These are phyloP conservation scores for Tinea pellionella DNA, from an alignment of 2,888 invertebrate species.

Conservation along the genomic window DNA sequence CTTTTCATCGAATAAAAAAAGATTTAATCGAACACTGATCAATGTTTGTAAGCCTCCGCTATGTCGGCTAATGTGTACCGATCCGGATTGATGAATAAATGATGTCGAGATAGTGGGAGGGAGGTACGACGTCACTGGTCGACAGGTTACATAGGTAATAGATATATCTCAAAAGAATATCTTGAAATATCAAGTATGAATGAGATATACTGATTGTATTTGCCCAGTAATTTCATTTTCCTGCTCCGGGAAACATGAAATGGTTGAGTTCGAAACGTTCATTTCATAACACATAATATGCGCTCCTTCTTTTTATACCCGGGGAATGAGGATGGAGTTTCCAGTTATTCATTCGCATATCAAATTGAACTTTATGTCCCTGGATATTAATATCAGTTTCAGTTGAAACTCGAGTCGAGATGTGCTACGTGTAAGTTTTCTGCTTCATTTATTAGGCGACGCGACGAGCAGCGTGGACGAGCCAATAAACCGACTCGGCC, in stretches of 20 bases:
- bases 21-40: too few species aligned
- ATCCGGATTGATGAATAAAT: too few species aligned
- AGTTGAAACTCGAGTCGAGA: constrained; percentile 29
- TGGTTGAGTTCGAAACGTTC: constrained; percentile 35
- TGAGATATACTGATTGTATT: not conserved
- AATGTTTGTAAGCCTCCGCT: too few species aligned
- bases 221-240: constrained; percentile 55
- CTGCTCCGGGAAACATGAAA: constrained; percentile 50
- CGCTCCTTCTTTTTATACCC: constrained; percentile 25
- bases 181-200: not conserved
- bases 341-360: not conserved
- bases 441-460: constrained; percentile 61
- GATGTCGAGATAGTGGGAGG: too few species aligned
- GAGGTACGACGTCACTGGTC: too few species aligned
- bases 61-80: too few species aligned
- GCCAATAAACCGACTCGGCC: constrained; percentile 47
- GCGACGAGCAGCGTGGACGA: constrained; percentile 29
- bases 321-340: not conserved
- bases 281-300: constrained; percentile 64
- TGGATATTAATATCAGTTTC: constrained; percentile 35
- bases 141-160: too few species aligned
- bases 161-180: too few species aligned
- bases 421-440: constrained; percentile 56
- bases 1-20: too few species aligned
- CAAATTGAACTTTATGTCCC: constrained; percentile 43